These are phyloP conservation scores for Prorops nasuta DNA, from an alignment of 1,140 invertebrate genomes.

Conservation along the genomic window DNA sequence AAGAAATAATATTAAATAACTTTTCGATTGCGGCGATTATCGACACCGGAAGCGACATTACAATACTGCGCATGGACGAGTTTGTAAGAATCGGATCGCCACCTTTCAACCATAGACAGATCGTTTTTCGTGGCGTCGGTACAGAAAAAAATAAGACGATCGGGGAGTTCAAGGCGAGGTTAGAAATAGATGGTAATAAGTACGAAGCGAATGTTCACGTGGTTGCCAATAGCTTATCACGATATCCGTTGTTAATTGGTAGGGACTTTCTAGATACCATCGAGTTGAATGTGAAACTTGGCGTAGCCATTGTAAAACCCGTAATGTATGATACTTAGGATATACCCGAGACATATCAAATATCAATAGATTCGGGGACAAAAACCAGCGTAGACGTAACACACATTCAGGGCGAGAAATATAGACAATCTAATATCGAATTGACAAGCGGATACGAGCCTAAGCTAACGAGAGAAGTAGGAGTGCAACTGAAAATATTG, in stretches of 20 bases:
- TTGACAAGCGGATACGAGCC: slow-evolving; percentile 3
- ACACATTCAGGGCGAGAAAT: not conserved
- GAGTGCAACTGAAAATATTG: slow-evolving; percentile 1
- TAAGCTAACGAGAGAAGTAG: not conserved
- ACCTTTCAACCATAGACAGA: not conserved
- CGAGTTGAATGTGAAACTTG: not conserved
- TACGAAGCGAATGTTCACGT: not conserved
- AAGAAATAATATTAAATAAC: too few relatives aligned
- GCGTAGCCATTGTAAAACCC: not conserved
- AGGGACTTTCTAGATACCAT: not conserved
- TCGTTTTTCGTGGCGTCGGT: not conserved
- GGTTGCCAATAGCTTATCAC: not conserved
- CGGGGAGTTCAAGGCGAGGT: not conserved
- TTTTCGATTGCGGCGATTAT: not conserved
- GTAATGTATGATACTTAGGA: too few relatives aligned
- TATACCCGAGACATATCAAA: not conserved
- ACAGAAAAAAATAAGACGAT: not conserved
- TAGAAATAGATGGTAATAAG: not conserved
- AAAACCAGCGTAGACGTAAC: not conserved
- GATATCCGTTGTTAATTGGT: not conserved
- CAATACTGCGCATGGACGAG: not conserved
- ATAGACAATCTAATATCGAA: not conserved
- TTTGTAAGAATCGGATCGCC: not conserved
- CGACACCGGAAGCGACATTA: not conserved
- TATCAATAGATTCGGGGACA: not conserved